A percentile compares a stretch with the other conserved stretches of the same genome.
These are phyloP conservation scores for Temnothorax ravouxi DNA, from an alignment of 2,888 invertebrate species.

Conservation along the genomic window DNA sequence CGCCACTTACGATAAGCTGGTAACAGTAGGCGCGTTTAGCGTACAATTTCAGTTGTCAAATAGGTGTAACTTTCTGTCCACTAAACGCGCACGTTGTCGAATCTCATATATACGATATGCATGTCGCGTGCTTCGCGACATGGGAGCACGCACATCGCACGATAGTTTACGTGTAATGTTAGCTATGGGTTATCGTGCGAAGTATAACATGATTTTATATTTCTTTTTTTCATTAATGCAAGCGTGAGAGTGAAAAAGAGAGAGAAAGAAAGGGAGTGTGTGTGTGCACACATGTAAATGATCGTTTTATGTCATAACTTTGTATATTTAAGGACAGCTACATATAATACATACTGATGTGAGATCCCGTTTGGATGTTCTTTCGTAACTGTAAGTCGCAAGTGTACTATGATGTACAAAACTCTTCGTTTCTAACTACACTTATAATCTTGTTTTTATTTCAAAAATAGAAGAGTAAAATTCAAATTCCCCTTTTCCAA, in stretches of 20 bases:
- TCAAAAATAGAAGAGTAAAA: slow-evolving; percentile 14
- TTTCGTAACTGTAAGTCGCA: slow-evolving; percentile 52
- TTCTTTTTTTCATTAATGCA: slow-evolving; percentile 38
- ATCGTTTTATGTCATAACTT: slow-evolving; percentile 55
- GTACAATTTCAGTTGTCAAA: slow-evolving; percentile 22
- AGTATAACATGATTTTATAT: slow-evolving; percentile 51
- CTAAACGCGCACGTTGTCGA: slow-evolving; percentile 18
- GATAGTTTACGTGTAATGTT: slow-evolving; percentile 27
- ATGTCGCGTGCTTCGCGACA: slow-evolving; percentile 23
- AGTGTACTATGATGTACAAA: slow-evolving; percentile 48
- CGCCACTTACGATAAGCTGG: slow-evolving; percentile 19
- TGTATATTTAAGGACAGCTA: slow-evolving; percentile 59
- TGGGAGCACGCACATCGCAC: neutral
- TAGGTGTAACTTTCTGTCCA: slow-evolving; percentile 2
- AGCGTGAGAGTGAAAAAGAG: neutral
- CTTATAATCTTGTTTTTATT: slow-evolving; percentile 13
- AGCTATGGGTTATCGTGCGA: neutral
- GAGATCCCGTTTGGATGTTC: slow-evolving; percentile 55
- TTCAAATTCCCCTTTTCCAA: neutral
- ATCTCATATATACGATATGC: slow-evolving; percentile 7
- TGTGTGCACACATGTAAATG: slow-evolving; percentile 47
- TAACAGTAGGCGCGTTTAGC: slow-evolving; percentile 22
- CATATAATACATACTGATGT: slow-evolving; percentile 61
- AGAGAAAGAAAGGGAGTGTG: neutral
- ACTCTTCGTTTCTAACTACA: slow-evolving; percentile 48